Conservation (phyloP, 64 coral and sea anemone species). For the Hydrozoanthus tunicans region DNA sequence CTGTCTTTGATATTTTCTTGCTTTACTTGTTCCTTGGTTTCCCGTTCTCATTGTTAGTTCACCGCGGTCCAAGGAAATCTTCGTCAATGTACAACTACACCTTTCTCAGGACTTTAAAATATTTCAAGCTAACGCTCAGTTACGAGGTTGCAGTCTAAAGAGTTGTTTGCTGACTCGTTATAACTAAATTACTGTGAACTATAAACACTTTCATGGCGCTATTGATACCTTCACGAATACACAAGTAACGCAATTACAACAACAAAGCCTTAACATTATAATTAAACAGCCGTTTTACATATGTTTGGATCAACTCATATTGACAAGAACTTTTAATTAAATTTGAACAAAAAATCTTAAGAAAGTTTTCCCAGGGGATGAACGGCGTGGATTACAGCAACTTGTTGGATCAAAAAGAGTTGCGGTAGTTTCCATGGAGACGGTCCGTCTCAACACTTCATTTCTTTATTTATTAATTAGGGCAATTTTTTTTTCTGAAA, state of each 20-base stretch:
- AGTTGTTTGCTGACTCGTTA: neutral
- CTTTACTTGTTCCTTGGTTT: neutral
- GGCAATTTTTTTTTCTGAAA: too few species aligned
- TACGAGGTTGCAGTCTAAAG: neutral
- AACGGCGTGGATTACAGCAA: neutral
- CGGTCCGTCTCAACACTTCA: neutral
- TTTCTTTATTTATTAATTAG: neutral
- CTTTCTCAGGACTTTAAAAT: neutral
- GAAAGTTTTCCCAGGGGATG: neutral
- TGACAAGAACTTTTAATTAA: constrained; percentile 27
- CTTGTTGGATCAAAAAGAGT: neutral
- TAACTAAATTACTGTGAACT: neutral
- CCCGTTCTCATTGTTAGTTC: neutral
- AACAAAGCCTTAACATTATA: neutral
- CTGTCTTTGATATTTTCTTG: neutral
- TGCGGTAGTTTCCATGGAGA: constrained; percentile 4
- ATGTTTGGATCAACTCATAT: constrained; percentile 26
- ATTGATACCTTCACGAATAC: neutral
- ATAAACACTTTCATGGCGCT: neutral
- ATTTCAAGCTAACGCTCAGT: neutral
- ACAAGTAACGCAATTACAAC: neutral
- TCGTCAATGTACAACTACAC: too few species aligned
- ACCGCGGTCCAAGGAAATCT: neutral
- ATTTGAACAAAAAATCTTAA: constrained; percentile 5
- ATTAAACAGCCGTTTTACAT: constrained; percentile 33